A percentile compares a stretch with the other conserved stretches of the same genome.
phyloP scores from a whole-genome alignment of 2,113 vertebrate genomes.

The Erythrocercus mccallii region DNA sequence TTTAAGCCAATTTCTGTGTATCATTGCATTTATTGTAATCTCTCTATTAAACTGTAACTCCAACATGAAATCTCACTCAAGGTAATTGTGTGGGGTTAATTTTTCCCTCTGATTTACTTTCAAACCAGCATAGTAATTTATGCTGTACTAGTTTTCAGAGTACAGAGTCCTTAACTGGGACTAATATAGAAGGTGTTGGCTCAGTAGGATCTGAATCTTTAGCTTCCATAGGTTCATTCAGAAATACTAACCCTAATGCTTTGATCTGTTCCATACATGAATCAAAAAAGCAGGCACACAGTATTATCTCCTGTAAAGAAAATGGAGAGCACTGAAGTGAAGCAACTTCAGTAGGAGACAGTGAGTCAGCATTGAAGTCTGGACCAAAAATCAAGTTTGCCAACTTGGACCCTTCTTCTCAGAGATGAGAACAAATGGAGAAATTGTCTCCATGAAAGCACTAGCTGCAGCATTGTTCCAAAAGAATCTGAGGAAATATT shows the following conservation, averaged over 20 bases:
- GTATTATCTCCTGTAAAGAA: not conserved
- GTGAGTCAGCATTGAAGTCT: conserved; percentile 24
- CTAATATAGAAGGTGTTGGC: not conserved
- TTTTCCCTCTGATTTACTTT: not conserved
- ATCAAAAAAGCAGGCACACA: not conserved
- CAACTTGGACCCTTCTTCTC: not conserved
- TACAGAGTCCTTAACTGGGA: not conserved
- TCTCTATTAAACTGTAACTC: not conserved
- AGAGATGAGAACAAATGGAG: not conserved
- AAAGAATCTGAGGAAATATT: not conserved
- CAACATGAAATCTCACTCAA: not conserved
- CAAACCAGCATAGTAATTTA: not conserved
- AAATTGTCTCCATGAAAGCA: not conserved
- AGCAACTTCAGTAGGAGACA: not conserved
- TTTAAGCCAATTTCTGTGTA: not conserved
- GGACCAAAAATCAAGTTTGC: not conserved
- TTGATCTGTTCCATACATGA: not conserved
- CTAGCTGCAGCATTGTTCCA: not conserved
- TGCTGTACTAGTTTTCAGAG: not conserved
- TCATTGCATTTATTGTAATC: not conserved
- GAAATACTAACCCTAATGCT: not conserved
- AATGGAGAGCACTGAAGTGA: not conserved
- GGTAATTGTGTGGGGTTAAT: not conserved
- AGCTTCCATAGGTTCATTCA: not conserved
- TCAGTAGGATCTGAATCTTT: not conserved